Conservation (phyloP, 2,797 vertebrate genomes). For the Arctocebus calabarensis region DNA sequence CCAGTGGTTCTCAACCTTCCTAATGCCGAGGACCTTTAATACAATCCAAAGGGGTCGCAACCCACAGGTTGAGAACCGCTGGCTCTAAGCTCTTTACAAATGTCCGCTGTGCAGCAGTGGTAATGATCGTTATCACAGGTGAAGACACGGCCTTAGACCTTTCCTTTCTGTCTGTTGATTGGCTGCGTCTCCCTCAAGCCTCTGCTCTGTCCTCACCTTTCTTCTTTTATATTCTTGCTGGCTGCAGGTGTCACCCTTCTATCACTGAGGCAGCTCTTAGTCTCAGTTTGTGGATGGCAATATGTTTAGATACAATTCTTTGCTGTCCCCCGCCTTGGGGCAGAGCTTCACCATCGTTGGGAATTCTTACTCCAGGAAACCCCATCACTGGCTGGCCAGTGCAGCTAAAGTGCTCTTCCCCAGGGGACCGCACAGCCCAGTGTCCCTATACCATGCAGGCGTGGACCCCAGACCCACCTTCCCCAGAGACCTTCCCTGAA, state of each 20-base stretch:
- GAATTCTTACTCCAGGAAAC: neutral
- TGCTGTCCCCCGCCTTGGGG: neutral
- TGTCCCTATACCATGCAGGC: neutral
- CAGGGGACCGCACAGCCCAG: too few relatives aligned
- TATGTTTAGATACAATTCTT: neutral
- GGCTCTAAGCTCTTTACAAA: neutral
- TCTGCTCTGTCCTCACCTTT: neutral
- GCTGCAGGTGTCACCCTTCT: neutral
- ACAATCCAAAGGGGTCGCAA: too few relatives aligned
- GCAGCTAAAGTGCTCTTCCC: neutral
- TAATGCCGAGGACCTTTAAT: too few relatives aligned
- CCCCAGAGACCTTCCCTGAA: neutral
- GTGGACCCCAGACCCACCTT: neutral
- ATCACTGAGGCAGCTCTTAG: neutral
- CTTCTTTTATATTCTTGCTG: neutral
- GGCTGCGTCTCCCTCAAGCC: neutral
- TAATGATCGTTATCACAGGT: neutral
- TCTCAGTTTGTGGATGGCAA: neutral
- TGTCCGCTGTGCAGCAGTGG: neutral
- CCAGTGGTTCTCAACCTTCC: too few relatives aligned
- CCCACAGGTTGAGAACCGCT: too few relatives aligned
- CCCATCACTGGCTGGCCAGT: neutral
- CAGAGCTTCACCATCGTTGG: neutral
- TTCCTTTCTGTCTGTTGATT: neutral
- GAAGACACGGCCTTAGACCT: neutral